phyloP scores from a whole-genome alignment of 2,888 invertebrate species.

The Cerastis rubricosa region DNA sequence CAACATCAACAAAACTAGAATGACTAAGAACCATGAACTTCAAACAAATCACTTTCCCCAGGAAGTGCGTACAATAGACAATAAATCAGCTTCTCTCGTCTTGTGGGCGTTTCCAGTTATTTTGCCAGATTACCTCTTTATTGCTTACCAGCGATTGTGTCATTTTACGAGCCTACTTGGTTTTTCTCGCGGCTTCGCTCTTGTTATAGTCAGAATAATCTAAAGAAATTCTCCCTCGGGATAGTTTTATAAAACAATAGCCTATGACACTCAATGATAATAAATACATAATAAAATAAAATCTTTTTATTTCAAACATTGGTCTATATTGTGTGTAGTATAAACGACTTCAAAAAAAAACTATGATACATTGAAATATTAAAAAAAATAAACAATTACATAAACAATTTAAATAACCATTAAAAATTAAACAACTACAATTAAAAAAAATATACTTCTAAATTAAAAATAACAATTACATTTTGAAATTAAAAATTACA shows the following conservation, averaged over 20 bases:
- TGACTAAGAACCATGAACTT: conserved; percentile 53
- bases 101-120: conserved; percentile 64
- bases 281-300: too few relatives aligned
- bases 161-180: conserved; percentile 40
- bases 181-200: not conserved
- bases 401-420: too few relatives aligned
- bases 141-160: conserved; percentile 42
- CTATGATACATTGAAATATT: too few relatives aligned
- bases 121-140: conserved; percentile 55
- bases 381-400: too few relatives aligned
- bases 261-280: not conserved
- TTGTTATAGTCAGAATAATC: not conserved
- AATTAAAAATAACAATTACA: too few relatives aligned
- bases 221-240: too few relatives aligned
- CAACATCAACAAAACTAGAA: conserved; percentile 13
- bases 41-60: conserved; percentile 70
- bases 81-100: conserved; percentile 52
- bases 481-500: too few relatives aligned
- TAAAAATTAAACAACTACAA: too few relatives aligned
- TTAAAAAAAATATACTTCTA: too few relatives aligned
- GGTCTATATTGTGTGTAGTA: too few relatives aligned
- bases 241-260: not conserved
- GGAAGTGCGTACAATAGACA: conserved; percentile 60
- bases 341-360: too few relatives aligned
- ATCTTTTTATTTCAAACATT: too few relatives aligned